phyloP scores from a whole-genome alignment of 2,113 vertebrate species.

The Pachyramphus minor region DNA sequence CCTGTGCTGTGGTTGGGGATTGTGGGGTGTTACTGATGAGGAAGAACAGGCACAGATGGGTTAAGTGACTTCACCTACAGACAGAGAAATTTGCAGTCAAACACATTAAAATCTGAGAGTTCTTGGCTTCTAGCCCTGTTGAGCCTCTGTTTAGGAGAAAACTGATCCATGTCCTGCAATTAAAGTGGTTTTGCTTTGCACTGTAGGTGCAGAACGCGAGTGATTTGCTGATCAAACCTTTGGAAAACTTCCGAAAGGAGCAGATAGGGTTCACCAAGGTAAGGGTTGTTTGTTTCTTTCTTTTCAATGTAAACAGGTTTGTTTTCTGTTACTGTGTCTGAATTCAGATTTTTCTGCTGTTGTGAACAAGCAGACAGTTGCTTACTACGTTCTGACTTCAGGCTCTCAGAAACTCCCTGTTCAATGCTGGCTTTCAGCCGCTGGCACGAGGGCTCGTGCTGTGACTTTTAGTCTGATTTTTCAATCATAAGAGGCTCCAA shows the following conservation, averaged over 20 bases:
- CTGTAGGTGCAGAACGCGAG: conserved; percentile 92
- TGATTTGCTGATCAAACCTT: conserved; percentile 92
- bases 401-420: background rate
- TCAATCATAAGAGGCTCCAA: conserved; percentile 13
- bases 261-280: conserved; percentile 96
- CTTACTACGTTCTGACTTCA: background rate
- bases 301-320: background rate
- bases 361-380: background rate
- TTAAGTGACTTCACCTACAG: background rate
- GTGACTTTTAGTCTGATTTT: conserved; percentile 45
- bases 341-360: background rate
- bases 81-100: background rate
- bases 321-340: background rate
- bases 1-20: fast-evolving
- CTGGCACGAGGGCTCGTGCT: background rate
- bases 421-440: background rate
- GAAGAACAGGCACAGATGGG: background rate
- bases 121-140: background rate
- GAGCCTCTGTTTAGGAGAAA: background rate
- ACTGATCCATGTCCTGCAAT: background rate
- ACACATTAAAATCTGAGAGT: background rate
- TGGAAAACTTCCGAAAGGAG: conserved; percentile 96
- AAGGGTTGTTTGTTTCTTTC: conserved; percentile 12
- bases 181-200: background rate
- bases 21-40: background rate